These are phyloP conservation scores for Meganola albula DNA, from an alignment of 2,888 invertebrate species.

Conservation along the genomic window DNA sequence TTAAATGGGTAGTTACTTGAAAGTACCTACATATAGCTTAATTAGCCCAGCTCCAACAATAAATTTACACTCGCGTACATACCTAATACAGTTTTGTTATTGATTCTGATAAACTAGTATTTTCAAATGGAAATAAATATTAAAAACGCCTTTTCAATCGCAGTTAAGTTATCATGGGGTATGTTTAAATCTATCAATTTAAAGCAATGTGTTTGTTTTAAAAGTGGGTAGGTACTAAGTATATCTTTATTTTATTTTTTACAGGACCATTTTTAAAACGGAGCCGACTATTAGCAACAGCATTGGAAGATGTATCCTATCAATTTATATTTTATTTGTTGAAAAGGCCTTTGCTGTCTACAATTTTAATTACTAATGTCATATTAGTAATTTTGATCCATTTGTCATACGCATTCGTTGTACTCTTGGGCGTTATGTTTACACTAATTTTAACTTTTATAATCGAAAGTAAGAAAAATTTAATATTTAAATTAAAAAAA, in stretches of 20 bases:
- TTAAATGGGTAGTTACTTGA: no score
- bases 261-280: constrained; percentile 26
- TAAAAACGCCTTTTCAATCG: constrained; percentile 43
- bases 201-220: background rate
- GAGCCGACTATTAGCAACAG: constrained; percentile 16
- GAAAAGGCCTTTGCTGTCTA: constrained; percentile 39
- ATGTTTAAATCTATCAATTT: constrained; percentile 18
- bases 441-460: constrained; percentile 34
- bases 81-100: no score
- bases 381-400: constrained; percentile 22
- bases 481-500: no score
- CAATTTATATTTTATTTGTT: constrained; percentile 18
- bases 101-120: no score
- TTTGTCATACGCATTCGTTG: constrained; percentile 28
- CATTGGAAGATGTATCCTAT: constrained; percentile 9
- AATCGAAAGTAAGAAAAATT: constrained; percentile 51
- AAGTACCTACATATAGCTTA: no score
- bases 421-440: constrained; percentile 30
- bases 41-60: no score
- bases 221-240: background rate
- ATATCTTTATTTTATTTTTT: constrained; percentile 15
- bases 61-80: no score
- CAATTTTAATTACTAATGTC: constrained; percentile 27
- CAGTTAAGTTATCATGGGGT: constrained; percentile 41
- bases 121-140: constrained; percentile 51